These are phyloP conservation scores for Ophthalmolycus amberensis DNA, from an alignment of 2,113 vertebrate species.

Conservation along the genomic window DNA sequence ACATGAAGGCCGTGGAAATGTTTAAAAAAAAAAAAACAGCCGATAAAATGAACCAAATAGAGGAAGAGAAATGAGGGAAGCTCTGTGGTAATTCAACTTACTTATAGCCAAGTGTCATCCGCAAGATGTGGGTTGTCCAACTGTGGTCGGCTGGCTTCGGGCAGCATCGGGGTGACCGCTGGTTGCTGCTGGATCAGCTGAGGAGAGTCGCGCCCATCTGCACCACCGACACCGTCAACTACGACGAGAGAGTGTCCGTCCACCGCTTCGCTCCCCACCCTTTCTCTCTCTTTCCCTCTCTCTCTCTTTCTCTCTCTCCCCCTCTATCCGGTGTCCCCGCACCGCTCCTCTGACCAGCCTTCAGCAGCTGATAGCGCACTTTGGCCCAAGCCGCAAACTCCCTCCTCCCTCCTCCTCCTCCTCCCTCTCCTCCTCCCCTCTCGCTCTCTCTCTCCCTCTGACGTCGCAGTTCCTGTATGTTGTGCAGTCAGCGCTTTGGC, in stretches of 20 bases:
- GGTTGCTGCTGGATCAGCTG: conserved; percentile 52
- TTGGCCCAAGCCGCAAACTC: conserved; percentile 45
- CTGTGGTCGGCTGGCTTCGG: conserved; percentile 43
- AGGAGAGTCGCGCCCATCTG: conserved; percentile 67
- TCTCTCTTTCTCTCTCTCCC: conserved; percentile 9
- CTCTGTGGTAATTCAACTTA: conserved; percentile 50
- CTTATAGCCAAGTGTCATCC: conserved; percentile 48
- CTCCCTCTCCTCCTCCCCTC: not conserved
- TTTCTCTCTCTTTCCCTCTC: conserved; percentile 7
- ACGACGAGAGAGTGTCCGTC: conserved; percentile 60
- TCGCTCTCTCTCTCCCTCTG: conserved; percentile 31
- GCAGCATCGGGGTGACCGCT: conserved; percentile 43
- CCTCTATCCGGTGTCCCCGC: conserved; percentile 70
- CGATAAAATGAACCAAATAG: not conserved
- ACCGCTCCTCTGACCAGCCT: conserved; percentile 61
- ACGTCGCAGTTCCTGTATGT: conserved; percentile 76
- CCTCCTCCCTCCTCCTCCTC: conserved; percentile 35
- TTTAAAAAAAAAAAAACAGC: not conserved
- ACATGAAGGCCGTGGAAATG: not conserved
- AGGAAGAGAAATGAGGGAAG: conserved; percentile 24
- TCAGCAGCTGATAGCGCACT: conserved; percentile 77
- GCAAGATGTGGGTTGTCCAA: conserved; percentile 48
- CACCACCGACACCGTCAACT: conserved; percentile 45
- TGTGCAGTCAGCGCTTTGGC: conserved; percentile 52
- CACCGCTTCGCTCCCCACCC: conserved; percentile 25